phyloP scores from a whole-genome alignment of 2,113 vertebrate species.

The Tachuris rubrigastra region DNA sequence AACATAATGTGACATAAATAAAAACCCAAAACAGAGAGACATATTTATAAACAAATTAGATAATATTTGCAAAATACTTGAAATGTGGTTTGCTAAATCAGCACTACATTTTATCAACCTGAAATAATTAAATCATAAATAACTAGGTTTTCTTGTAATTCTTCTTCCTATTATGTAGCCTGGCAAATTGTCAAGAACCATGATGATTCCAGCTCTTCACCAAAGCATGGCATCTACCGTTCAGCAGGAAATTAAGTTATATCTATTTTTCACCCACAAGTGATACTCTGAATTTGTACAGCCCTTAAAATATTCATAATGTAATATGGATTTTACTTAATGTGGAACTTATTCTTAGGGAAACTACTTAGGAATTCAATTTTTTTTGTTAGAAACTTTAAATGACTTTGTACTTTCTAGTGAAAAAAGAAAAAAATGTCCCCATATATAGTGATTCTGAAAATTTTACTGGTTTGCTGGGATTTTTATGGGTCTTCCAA shows the following conservation, averaged over 20 bases:
- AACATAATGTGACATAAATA: neutral
- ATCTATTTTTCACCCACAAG: neutral
- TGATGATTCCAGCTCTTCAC: neutral
- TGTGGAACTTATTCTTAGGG: neutral
- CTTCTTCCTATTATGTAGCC: neutral
- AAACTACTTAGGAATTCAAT: neutral
- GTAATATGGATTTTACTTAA: neutral
- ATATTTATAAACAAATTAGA: slow-evolving; percentile 4
- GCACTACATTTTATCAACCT: neutral
- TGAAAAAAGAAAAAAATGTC: neutral
- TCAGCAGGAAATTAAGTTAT: neutral
- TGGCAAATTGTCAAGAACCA: neutral
- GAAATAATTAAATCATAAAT: slow-evolving; percentile 33
- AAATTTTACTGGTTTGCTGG: neutral
- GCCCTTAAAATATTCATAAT: neutral
- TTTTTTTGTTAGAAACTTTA: neutral
- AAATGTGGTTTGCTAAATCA: neutral
- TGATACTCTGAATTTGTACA: slow-evolving; percentile 6
- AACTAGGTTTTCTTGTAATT: neutral
- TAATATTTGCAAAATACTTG: neutral
- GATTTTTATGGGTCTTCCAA: neutral
- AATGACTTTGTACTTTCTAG: neutral
- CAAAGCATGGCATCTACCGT: neutral
- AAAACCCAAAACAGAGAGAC: neutral
- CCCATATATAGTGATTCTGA: neutral